These are phyloP conservation scores for Drosophila suboccidentalis DNA, from an alignment of 2,888 invertebrate species.

Conservation along the genomic window DNA sequence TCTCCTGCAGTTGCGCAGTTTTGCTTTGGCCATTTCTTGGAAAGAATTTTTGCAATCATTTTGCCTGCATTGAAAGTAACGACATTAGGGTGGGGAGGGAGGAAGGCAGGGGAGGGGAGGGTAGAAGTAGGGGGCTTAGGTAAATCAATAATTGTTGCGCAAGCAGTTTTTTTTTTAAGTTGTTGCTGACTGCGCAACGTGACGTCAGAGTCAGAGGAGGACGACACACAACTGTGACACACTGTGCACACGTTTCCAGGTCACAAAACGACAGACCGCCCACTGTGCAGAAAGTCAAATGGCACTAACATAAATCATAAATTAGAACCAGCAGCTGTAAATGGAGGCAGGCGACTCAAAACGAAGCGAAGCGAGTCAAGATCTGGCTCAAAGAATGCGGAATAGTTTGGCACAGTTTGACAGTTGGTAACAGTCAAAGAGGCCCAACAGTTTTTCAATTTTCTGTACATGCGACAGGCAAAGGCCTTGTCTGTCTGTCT, in stretches of 20 bases:
- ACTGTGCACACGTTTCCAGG: constrained; percentile 63
- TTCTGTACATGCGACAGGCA: constrained; percentile 33
- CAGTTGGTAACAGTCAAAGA: constrained; percentile 16
- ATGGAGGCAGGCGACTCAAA: constrained; percentile 36
- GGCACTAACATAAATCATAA: constrained; percentile 70
- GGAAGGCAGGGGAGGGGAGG: neutral
- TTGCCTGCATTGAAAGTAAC: constrained; percentile 14
- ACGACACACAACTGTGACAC: constrained; percentile 35
- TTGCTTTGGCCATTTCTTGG: constrained; percentile 52
- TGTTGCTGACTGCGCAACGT: constrained; percentile 50
- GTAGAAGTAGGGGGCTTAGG: constrained; percentile 2
- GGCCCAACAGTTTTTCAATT: constrained; percentile 54
- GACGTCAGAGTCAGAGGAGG: constrained; percentile 49
- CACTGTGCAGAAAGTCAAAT: constrained; percentile 58
- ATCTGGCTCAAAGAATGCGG: constrained; percentile 64
- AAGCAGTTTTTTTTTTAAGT: constrained; percentile 54
- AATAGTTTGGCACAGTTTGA: constrained; percentile 60
- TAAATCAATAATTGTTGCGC: constrained; percentile 70
- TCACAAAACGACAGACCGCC: constrained; percentile 65
- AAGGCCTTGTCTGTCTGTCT: constrained; percentile 5
- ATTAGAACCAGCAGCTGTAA: constrained; percentile 72
- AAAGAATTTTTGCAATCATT: constrained; percentile 63
- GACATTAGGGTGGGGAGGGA: neutral
- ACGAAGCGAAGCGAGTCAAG: constrained; percentile 23
- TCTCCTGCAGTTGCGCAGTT: constrained; percentile 38